These are phyloP conservation scores for Leptinotarsa rubiginosa DNA, from an alignment of 2,888 invertebrate species.

Conservation along the genomic window DNA sequence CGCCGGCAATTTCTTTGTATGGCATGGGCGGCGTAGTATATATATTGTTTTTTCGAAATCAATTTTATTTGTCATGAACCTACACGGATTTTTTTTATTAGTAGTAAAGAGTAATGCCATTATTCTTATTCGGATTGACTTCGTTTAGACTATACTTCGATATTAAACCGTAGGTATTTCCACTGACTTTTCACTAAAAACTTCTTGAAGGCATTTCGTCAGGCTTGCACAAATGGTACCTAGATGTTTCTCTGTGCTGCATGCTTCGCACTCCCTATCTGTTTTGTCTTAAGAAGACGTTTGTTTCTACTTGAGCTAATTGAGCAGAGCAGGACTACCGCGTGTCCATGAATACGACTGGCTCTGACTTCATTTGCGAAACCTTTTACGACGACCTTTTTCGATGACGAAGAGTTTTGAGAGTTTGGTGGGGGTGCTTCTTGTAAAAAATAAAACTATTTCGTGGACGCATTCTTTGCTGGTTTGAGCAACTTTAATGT, in stretches of 20 bases:
- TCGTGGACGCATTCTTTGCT: conserved; percentile 9
- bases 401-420: conserved; percentile 2
- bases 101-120: too few relatives aligned
- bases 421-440: conserved; percentile 8
- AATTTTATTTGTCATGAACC: too few relatives aligned
- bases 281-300: conserved; percentile 50
- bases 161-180: conserved; percentile 1
- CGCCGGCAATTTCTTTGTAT: too few relatives aligned
- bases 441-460: conserved; percentile 13
- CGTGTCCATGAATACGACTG: conserved; percentile 40
- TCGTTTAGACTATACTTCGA: not conserved
- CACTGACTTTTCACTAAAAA: not conserved
- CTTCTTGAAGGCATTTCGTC: not conserved
- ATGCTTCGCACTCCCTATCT: conserved; percentile 59
- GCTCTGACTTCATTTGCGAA: conserved; percentile 31
- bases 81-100: too few relatives aligned
- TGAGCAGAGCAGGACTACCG: conserved; percentile 61
- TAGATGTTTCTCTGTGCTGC: conserved; percentile 62
- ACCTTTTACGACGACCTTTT: not conserved
- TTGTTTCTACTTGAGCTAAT: conserved; percentile 36
- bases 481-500: not conserved
- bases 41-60: too few relatives aligned
- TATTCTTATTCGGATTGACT: too few relatives aligned
- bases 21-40: too few relatives aligned
- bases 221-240: conserved; percentile 47